These are phyloP conservation scores for Papilio xuthus DNA, from an alignment of 1,140 invertebrate species.

Conservation along the genomic window DNA sequence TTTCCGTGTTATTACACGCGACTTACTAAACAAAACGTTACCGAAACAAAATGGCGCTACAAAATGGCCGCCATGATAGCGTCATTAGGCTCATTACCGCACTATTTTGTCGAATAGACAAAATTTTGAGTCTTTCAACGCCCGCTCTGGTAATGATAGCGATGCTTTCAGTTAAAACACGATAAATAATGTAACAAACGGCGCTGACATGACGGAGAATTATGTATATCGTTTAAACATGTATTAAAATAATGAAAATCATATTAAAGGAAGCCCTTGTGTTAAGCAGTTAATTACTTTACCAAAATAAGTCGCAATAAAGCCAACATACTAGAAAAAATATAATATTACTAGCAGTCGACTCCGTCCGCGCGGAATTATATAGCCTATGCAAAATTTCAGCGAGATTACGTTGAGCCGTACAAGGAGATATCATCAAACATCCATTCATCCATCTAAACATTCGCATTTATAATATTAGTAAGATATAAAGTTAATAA, in stretches of 20 bases:
- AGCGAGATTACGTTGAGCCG: no score
- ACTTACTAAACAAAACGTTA: slow-evolving; percentile 66
- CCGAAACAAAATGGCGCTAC: slow-evolving; percentile 58
- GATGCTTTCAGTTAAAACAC: slow-evolving; percentile 47
- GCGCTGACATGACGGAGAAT: background rate
- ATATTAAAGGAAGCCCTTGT: background rate
- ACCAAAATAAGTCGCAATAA: background rate
- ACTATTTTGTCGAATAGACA: slow-evolving; percentile 79
- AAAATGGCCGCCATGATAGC: slow-evolving; percentile 67
- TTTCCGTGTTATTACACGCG: slow-evolving; percentile 62
- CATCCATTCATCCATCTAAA: no score
- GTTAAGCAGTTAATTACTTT: background rate
- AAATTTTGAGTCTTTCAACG: slow-evolving; percentile 79
- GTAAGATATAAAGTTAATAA: no score
- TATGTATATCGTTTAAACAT: background rate
- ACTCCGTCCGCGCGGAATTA: no score
- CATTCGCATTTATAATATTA: background rate
- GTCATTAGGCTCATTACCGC: slow-evolving; percentile 77
- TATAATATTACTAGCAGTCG: no score
- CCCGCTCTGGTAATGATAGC: slow-evolving; percentile 69
- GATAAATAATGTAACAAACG: slow-evolving; percentile 6
- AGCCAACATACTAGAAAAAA: no score
- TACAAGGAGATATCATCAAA: no score
- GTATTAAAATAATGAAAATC: background rate
- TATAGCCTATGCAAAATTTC: no score